Percentiles rank a stretch among this genome's conserved stretches.
Conservation (phyloP, 2,797 vertebrate genomes). For the Gymnodraco acuticeps region DNA sequence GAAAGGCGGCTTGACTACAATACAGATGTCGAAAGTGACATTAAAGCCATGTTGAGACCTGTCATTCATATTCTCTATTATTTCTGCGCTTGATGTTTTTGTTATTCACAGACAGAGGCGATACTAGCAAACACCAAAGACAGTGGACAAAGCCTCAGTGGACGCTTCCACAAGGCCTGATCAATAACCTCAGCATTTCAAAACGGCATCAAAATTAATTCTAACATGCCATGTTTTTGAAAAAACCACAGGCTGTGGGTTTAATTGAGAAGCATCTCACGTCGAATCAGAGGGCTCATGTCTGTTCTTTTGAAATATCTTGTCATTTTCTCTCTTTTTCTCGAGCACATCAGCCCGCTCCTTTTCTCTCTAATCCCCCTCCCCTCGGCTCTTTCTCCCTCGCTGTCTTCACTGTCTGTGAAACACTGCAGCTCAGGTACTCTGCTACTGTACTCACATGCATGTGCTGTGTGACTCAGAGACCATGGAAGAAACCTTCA, state of each 20-base stretch:
- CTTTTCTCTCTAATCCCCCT: constrained; percentile 41
- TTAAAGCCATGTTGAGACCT: constrained; percentile 28
- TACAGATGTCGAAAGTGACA: constrained; percentile 25
- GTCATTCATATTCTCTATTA: constrained; percentile 53
- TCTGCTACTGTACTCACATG: constrained; percentile 46
- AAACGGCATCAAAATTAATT: constrained; percentile 49
- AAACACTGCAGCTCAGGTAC: constrained; percentile 34
- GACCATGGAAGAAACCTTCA: neutral
- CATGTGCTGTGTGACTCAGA: constrained; percentile 18
- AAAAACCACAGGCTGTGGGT: constrained; percentile 2
- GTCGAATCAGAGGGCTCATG: constrained; percentile 52
- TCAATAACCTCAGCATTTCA: constrained; percentile 70
- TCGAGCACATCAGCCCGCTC: constrained; percentile 40
- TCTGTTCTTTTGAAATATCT: constrained; percentile 70
- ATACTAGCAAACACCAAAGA: constrained; percentile 42
- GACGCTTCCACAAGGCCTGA: constrained; percentile 67
- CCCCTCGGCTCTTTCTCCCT: neutral
- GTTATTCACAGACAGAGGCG: constrained; percentile 51
- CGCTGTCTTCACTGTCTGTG: constrained; percentile 38
- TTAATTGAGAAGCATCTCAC: constrained; percentile 70
- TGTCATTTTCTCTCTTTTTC: constrained; percentile 61
- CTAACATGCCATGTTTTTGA: constrained; percentile 33
- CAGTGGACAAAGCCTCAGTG: constrained; percentile 46
- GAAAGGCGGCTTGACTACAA: neutral
- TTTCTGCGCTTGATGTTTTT: constrained; percentile 51